phyloP scores from a whole-genome alignment of 2,888 invertebrate genomes.

The Lycia hirtaria region DNA sequence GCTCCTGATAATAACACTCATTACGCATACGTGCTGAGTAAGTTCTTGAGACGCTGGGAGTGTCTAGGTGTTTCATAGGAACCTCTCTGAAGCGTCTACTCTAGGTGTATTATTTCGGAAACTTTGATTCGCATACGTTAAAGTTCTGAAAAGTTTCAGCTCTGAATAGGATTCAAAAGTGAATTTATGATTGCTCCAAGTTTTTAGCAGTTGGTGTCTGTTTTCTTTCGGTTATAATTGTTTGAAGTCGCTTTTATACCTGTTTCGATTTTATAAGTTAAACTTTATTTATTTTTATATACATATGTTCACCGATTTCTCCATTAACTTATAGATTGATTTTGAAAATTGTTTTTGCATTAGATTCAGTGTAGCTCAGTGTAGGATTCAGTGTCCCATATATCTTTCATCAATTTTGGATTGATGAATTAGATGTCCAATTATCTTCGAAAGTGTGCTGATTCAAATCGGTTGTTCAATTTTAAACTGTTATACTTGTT shows the following conservation, averaged over 20 bases:
- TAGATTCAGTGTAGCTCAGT: too few relatives aligned
- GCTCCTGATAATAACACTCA: constrained; percentile 14
- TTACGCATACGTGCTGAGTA: constrained; percentile 13
- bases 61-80: constrained; percentile 4
- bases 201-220: constrained; percentile 6
- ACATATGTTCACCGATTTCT: too few relatives aligned
- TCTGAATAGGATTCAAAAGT: constrained; percentile 39
- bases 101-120: constrained; percentile 40
- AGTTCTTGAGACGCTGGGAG: constrained; percentile 15
- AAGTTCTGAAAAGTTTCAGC: constrained; percentile 27
- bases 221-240: constrained; percentile 11
- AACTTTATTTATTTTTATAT: too few relatives aligned
- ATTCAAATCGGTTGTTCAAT: too few relatives aligned
- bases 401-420: too few relatives aligned
- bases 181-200: constrained; percentile 34
- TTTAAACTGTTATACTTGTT: too few relatives aligned
- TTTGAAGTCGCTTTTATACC: neutral
- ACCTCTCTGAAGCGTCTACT: constrained; percentile 16
- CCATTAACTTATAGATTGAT: too few relatives aligned
- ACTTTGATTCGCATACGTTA: constrained; percentile 39
- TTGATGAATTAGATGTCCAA: too few relatives aligned
- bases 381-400: too few relatives aligned
- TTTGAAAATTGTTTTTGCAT: too few relatives aligned
- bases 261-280: too few relatives aligned
- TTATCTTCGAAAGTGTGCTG: too few relatives aligned